A percentile compares a stretch with the other conserved stretches of the same genome.
phyloP scores from a whole-genome alignment of 2,888 invertebrate species.

The Rutpela maculata region DNA sequence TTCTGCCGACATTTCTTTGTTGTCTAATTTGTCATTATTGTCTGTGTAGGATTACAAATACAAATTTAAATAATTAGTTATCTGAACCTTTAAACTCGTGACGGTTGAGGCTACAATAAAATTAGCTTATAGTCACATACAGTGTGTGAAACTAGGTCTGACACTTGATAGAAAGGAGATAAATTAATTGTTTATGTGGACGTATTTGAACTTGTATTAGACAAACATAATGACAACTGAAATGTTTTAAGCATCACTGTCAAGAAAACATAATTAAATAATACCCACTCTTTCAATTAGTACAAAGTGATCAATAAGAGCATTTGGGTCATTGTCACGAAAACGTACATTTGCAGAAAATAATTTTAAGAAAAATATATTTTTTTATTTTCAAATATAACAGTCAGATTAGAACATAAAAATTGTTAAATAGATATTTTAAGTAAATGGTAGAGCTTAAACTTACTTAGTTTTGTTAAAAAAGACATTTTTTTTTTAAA shows the following conservation, averaged over 20 bases:
- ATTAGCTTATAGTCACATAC: not conserved
- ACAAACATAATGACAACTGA: conserved; percentile 34
- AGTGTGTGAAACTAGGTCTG: not conserved
- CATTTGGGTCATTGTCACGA: too few relatives aligned
- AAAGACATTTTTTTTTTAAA: too few relatives aligned
- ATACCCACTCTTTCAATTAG: too few relatives aligned
- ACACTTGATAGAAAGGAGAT: conserved; percentile 43
- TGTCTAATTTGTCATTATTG: not conserved
- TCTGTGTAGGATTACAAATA: not conserved
- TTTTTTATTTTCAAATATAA: too few relatives aligned
- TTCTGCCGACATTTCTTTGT: not conserved
- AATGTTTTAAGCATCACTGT: conserved; percentile 24
- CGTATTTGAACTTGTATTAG: conserved; percentile 38
- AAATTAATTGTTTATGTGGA: conserved; percentile 32
- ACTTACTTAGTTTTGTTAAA: too few relatives aligned
- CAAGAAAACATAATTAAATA: not conserved
- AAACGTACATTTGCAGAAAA: too few relatives aligned
- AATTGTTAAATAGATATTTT: too few relatives aligned
- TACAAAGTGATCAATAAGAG: too few relatives aligned
- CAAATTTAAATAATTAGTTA: conserved; percentile 2
- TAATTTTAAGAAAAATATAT: too few relatives aligned
- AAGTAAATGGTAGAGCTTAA: too few relatives aligned
- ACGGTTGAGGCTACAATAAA: conserved; percentile 9
- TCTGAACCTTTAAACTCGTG: not conserved
- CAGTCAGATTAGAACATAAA: too few relatives aligned